A percentile compares a stretch with the other conserved stretches of the same genome.
Evolutionary conservation across 1,140 invertebrate species (phyloP).

Genomic region (Drosophila pseudoananassae): DNA sequence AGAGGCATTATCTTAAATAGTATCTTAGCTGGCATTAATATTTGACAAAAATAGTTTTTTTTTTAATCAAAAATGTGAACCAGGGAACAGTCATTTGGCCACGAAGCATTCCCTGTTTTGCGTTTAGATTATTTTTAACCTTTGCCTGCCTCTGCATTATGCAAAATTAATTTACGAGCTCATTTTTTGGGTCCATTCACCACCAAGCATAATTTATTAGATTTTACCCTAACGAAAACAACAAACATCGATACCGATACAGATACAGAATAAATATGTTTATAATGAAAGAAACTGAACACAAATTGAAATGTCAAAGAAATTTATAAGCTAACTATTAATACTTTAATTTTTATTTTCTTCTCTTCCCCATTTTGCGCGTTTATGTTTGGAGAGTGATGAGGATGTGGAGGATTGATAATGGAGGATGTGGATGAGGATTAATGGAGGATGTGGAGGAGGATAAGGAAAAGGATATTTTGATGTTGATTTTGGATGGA

Average conservation of each 20-base stretch:
- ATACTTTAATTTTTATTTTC: constrained; percentile 79
- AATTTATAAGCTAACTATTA: constrained; percentile 65
- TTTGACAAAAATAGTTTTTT: constrained; percentile 51
- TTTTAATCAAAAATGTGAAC: constrained; percentile 29
- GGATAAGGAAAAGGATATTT: constrained; percentile 66
- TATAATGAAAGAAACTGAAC: constrained; percentile 48
- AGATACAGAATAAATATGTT: constrained; percentile 72
- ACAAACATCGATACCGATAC: constrained; percentile 57
- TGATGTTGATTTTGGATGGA: constrained; percentile 68
- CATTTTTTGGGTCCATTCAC: constrained; percentile 35
- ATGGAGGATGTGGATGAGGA: constrained; percentile 3
- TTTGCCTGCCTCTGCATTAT: constrained; percentile 7
- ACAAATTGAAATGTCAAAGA: constrained; percentile 52
- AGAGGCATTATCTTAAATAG: constrained; percentile 41
- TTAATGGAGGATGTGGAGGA: constrained; percentile 6
- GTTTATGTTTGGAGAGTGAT: constrained; percentile 77
- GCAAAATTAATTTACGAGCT: constrained; percentile 12
- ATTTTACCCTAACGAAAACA: constrained; percentile 39
- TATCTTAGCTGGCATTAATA: constrained; percentile 3
- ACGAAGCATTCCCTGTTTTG: constrained; percentile 47
- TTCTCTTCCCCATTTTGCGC: constrained; percentile 77
- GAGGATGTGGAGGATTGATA: constrained; percentile 52
- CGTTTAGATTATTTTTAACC: constrained; percentile 29
- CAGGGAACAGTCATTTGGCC: constrained; percentile 30
- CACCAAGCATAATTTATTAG: constrained; percentile 51